phyloP scores from a whole-genome alignment of 2,113 vertebrate genomes.

The Rhombomys opimus region DNA sequence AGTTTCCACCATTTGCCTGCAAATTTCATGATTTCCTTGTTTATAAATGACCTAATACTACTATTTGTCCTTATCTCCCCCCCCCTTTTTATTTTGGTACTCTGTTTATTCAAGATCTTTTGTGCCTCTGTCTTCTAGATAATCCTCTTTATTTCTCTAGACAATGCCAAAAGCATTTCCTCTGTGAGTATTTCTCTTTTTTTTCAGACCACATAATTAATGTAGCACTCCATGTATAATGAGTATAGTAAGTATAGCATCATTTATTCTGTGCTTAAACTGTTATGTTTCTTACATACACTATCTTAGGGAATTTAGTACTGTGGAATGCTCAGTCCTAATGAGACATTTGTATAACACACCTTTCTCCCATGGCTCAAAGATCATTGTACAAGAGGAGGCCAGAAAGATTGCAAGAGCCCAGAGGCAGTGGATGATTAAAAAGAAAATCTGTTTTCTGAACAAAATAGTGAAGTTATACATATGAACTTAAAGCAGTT shows the following conservation, averaged over 20 bases:
- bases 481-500: background rate
- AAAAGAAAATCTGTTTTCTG: background rate
- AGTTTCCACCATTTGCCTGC: too few relatives aligned
- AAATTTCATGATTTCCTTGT: too few relatives aligned
- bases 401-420: background rate
- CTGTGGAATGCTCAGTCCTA: background rate
- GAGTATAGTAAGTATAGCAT: background rate
- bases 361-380: background rate
- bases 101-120: conserved; percentile 17
- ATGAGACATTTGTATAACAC: background rate
- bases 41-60: background rate
- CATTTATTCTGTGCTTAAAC: conserved; percentile 38
- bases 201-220: background rate
- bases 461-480: background rate
- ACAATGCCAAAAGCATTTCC: background rate
- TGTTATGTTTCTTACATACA: background rate
- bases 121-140: background rate
- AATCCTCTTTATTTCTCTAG: conserved; percentile 35
- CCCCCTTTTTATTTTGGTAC: background rate
- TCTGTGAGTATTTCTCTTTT: conserved; percentile 40
- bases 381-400: background rate
- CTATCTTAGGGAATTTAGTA: conserved; percentile 18
- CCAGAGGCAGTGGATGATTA: background rate
- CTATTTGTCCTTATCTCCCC: background rate
- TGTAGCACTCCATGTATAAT: background rate